Conservation (phyloP, 1,140 invertebrate species). For the Drosophila varians region DNA sequence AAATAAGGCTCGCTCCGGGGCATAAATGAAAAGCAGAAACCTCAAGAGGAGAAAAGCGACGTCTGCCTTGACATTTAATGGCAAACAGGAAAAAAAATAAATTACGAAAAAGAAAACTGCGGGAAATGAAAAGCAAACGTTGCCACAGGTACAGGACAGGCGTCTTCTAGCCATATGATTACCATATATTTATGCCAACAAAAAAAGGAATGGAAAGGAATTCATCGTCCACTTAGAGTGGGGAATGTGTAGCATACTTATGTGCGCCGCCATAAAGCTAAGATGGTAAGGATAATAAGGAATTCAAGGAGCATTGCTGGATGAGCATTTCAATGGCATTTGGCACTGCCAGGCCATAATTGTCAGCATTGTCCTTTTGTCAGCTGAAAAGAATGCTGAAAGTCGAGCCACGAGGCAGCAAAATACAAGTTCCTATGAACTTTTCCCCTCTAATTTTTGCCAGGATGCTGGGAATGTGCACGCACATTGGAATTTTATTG, state of each 20-base stretch:
- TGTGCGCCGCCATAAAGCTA: conserved; percentile 41
- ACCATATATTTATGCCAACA: conserved; percentile 29
- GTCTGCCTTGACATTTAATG: conserved; percentile 73
- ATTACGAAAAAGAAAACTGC: not conserved
- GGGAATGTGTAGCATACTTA: conserved; percentile 63
- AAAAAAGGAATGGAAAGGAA: too few species aligned
- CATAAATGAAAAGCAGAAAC: conserved; percentile 6
- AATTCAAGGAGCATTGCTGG: conserved; percentile 3
- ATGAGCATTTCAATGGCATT: conserved; percentile 35
- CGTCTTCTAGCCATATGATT: conserved; percentile 9
- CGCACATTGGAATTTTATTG: conserved; percentile 75
- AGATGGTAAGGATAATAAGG: not conserved
- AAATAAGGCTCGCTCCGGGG: conserved; percentile 22
- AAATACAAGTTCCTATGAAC: conserved; percentile 1
- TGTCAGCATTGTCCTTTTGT: conserved; percentile 51
- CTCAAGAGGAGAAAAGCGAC: conserved; percentile 17
- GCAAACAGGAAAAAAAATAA: not conserved
- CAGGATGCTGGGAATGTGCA: conserved; percentile 36
- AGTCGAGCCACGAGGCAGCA: not conserved
- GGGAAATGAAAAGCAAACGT: conserved; percentile 43
- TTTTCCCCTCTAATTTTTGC: conserved; percentile 18
- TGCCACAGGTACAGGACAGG: conserved; percentile 17
- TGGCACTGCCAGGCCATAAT: conserved; percentile 49
- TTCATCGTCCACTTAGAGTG: not conserved
- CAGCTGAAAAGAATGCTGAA: conserved; percentile 45